Percentiles rank a stretch among this genome's conserved stretches.
Conservation (phyloP, 2,888 invertebrate genomes). For the Syritta pipiens region DNA sequence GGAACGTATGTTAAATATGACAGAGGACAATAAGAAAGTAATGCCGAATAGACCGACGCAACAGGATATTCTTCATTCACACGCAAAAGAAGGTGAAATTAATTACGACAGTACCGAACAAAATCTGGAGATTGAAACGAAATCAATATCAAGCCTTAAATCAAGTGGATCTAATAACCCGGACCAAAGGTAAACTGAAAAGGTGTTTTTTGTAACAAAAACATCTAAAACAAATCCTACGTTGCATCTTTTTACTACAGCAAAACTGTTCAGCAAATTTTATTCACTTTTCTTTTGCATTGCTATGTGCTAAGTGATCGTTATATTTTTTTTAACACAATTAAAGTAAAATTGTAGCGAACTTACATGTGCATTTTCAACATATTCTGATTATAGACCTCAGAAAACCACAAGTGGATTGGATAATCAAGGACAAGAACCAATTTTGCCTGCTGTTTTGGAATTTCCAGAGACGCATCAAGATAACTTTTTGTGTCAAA, state of each 20-base stretch:
- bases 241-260: not conserved
- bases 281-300: conserved; percentile 32
- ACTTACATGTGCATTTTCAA: too few species aligned
- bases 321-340: not conserved
- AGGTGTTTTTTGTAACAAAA: conserved; percentile 3
- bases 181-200: conserved; percentile 84
- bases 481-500: conserved; percentile 92
- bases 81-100: conserved; percentile 83
- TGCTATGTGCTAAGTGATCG: conserved; percentile 27
- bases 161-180: conserved; percentile 89
- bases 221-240: conserved; percentile 7
- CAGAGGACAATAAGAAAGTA: conserved; percentile 50
- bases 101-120: conserved; percentile 95
- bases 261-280: conserved; percentile 3
- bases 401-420: conserved; percentile 74
- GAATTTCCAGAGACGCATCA: conserved; percentile 97
- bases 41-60: conserved; percentile 11
- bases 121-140: conserved; percentile 94
- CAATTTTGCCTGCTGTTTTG: conserved; percentile 94
- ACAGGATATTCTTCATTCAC: conserved; percentile 25
- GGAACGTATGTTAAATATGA: conserved; percentile 41
- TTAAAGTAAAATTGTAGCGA: conserved; percentile 11
- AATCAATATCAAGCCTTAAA: conserved; percentile 91
- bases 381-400: too few species aligned
- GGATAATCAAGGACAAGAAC: conserved; percentile 86